Base-by-base conservation (phyloP, 2,888 invertebrate genomes). In the Synergus umbraculus region DNA sequence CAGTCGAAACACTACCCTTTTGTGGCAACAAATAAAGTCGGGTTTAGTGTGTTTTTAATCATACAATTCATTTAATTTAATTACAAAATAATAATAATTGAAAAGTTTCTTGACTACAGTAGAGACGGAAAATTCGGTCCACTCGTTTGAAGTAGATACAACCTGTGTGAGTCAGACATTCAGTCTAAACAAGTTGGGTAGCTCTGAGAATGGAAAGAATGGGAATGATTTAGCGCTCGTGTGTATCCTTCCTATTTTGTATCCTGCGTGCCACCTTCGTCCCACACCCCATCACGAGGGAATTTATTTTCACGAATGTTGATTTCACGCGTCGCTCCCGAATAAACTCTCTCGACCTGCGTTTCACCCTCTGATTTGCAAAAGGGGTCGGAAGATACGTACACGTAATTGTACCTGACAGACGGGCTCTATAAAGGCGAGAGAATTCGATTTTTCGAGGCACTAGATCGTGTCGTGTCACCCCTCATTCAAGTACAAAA, bases 291-390 rank as follows among this genome's bases (percentile, higher is more conserved):
- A 22, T 73, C 82, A 81, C 83, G 73, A 81, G 81, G 69, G 82
- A 87, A 88, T 87, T 87, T 88, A 88, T 87, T 87, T 85, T 65
- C 79, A 65, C 81, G 83, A 85, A 86, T 86, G 88, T 86, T 86
- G 86, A 87, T 83, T 84, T 83, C 82, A 83, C 82, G 66, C 79
- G 67, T 77, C 76, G 69, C 79, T 76, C 67, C 83, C 81, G 73
- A 54, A 73, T 73, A 73, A 73, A 73, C 54, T 73, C 73, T 73
- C 37, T 73, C 73, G n/a, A 54, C 73, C 73, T 73, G 29, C n/a
- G 9, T 73, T 54, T 22, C 49, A 49, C 73, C 73, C 54, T 54
- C 37, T 37, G 54, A 54, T 73, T 73, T 54, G 49, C n/a, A 73
- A 73, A 73, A 73, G 73, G 73, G 73, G 73, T 73, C 37, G 54